Evolutionary conservation across 2,113 vertebrate genomes (phyloP).

Genomic region (Zapus hudsonius): DNA sequence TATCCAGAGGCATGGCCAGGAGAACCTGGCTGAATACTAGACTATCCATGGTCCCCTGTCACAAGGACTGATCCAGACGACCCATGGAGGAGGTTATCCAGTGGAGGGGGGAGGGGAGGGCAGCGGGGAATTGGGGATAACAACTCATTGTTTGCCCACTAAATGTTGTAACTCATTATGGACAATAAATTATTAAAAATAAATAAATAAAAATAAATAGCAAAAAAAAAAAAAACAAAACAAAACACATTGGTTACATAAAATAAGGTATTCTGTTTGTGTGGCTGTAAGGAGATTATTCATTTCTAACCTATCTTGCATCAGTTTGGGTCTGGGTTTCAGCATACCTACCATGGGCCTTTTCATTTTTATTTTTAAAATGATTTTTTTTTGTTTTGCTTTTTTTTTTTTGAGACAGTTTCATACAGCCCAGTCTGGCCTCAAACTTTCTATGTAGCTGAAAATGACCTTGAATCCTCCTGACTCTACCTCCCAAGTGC

Average conservation of each 20-base stretch:
- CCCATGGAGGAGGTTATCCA: too few relatives aligned
- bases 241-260: constrained; percentile 58
- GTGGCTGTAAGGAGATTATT: constrained; percentile 32
- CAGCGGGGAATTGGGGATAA: too few relatives aligned
- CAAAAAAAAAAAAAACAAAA: too few relatives aligned
- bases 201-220: too few relatives aligned
- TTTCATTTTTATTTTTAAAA: background rate
- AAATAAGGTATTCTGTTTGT: constrained; percentile 64
- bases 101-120: too few relatives aligned
- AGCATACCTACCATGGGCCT: background rate
- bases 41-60: too few relatives aligned
- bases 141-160: too few relatives aligned
- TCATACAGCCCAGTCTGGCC: background rate
- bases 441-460: background rate
- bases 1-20: too few relatives aligned
- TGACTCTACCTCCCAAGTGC: background rate
- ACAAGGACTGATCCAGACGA: too few relatives aligned
- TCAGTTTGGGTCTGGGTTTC: constrained; percentile 18
- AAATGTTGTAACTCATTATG: too few relatives aligned
- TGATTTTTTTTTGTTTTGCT: background rate
- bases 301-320: constrained; percentile 47
- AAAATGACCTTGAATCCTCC: background rate
- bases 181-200: too few relatives aligned
- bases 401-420: background rate
- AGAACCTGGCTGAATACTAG: too few relatives aligned